Evolutionary conservation across 2,113 vertebrate species (phyloP).

Genomic region (Isichthys henryi): DNA sequence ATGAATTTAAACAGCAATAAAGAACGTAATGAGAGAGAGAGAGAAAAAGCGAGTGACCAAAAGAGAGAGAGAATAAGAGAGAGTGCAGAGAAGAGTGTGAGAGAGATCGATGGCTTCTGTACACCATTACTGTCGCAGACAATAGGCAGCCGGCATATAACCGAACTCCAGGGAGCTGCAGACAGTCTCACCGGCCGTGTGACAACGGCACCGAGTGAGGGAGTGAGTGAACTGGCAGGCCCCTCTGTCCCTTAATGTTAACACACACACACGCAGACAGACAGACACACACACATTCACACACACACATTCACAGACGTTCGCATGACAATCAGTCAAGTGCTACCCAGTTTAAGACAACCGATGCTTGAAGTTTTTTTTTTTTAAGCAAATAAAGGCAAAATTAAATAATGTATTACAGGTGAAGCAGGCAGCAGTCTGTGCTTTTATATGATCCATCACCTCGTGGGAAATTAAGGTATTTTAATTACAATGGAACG

Average conservation of each 20-base stretch:
- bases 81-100: neutral
- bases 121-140: neutral
- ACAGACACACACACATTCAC: too few species aligned
- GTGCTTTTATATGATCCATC: conserved; percentile 32
- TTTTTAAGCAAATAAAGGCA: conserved; percentile 22
- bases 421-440: neutral
- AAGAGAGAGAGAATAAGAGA: neutral
- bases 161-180: neutral
- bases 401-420: conserved; percentile 26
- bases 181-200: neutral
- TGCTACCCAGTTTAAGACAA: conserved; percentile 17
- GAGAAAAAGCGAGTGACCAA: neutral
- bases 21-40: neutral
- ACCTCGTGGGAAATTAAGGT: conserved; percentile 39
- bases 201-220: neutral
- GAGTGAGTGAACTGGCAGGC: neutral
- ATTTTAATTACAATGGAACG: conserved; percentile 50
- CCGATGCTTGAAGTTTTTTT: conserved; percentile 18
- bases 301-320: neutral
- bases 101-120: neutral
- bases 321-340: conserved; percentile 10
- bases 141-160: neutral
- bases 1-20: neutral
- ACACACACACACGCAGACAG: too few species aligned
- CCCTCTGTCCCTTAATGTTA: neutral